phyloP scores from a whole-genome alignment of 2,888 invertebrate species.

The Dichetophora obliterata region DNA sequence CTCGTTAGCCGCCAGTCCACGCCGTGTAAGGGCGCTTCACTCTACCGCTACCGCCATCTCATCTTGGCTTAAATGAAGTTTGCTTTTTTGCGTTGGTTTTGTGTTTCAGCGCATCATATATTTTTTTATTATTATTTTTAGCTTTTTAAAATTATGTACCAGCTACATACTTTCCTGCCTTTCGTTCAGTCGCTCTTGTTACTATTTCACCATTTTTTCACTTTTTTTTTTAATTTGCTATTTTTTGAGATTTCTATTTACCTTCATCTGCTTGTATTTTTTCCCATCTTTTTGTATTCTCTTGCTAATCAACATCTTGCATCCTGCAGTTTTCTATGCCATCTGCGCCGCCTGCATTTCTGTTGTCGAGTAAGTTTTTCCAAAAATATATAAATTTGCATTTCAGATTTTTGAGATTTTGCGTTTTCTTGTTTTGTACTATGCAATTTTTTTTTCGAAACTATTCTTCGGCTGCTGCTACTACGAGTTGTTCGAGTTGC shows the following conservation, averaged over 20 bases:
- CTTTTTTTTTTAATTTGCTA: no score
- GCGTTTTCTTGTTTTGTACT: not conserved
- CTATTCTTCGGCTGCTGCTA: not conserved
- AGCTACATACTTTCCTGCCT: not conserved
- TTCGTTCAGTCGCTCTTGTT: not conserved
- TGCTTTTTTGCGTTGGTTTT: slow-evolving; percentile 3
- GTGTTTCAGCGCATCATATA: slow-evolving; percentile 1
- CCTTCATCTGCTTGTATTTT: not conserved
- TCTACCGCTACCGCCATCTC: not conserved
- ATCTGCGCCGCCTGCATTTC: not conserved
- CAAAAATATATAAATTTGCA: not conserved
- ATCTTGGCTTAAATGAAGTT: not conserved
- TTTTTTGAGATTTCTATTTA: not conserved
- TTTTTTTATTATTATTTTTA: not conserved
- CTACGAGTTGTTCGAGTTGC: not conserved
- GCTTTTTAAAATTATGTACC: not conserved
- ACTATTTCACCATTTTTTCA: no score
- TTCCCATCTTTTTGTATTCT: not conserved
- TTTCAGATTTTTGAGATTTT: not conserved
- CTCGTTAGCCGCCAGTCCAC: not conserved
- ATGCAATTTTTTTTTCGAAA: not conserved
- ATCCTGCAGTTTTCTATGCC: not conserved
- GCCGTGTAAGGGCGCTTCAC: not conserved
- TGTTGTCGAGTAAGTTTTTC: not conserved
- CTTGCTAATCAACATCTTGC: not conserved